A percentile compares a stretch with the other conserved stretches of the same genome.
These are phyloP conservation scores for Drosophila santomea DNA, from an alignment of 1,140 invertebrate species.

Conservation along the genomic window DNA sequence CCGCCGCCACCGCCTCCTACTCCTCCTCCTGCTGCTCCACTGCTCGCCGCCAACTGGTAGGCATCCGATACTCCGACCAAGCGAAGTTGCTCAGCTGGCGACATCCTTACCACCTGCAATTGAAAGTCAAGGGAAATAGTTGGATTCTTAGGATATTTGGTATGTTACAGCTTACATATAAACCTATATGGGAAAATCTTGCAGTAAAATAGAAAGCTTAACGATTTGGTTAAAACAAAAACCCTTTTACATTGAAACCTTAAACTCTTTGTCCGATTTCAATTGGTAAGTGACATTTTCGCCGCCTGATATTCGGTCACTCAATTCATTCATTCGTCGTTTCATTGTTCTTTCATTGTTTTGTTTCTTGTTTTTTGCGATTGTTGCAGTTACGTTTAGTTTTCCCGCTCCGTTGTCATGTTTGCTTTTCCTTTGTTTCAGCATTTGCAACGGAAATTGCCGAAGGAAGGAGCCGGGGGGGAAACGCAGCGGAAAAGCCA, in stretches of 20 bases:
- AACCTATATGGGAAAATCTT: too few species aligned
- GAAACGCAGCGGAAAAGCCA: slow-evolving; percentile 4
- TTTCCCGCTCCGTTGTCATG: slow-evolving; percentile 14
- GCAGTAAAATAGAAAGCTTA: too few species aligned
- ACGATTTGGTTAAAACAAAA: too few species aligned
- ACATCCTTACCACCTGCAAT: slow-evolving; percentile 68
- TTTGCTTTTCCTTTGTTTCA: slow-evolving; percentile 49
- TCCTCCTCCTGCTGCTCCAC: neutral
- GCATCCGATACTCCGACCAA: slow-evolving; percentile 18
- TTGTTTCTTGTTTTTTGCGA: slow-evolving; percentile 16
- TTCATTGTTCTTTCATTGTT: slow-evolving; percentile 53
- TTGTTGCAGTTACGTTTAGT: slow-evolving; percentile 36
- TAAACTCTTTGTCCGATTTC: neutral
- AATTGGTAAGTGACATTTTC: slow-evolving; percentile 29
- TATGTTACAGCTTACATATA: too few species aligned
- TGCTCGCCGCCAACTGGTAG: slow-evolving; percentile 50
- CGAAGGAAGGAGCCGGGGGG: slow-evolving; percentile 16
- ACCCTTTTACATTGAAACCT: neutral
- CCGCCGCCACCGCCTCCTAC: neutral
- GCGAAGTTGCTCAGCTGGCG: slow-evolving; percentile 62
- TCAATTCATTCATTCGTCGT: slow-evolving; percentile 37
- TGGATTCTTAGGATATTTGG: neutral
- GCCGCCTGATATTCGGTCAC: slow-evolving; percentile 25
- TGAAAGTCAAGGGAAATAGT: neutral
- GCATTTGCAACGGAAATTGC: slow-evolving; percentile 66